Evolutionary conservation across 2,888 invertebrate species (phyloP), one percentile per base, ranked within the genome.

Genomic region (Drosophila recens): DNA sequence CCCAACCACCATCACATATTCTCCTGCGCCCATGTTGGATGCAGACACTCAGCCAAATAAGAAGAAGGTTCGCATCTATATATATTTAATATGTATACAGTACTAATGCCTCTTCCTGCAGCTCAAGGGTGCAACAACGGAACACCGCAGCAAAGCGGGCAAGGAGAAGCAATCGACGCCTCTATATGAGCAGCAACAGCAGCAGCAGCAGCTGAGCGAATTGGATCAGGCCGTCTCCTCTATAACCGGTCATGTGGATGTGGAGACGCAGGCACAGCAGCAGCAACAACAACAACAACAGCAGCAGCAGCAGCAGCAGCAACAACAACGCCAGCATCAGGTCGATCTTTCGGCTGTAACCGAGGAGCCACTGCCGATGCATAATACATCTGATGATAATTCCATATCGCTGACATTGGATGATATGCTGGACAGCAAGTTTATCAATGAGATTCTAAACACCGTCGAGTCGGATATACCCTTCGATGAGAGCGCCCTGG

Each of bases 381-480:
- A 89, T 17, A 91, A 88, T 20, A 76, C 87, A 46, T 90, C 90
- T 13, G 92, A 92, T 67, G 90, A 92, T 9, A 92, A 90, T 73
- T 91, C 91, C 20, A 91, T 92, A 73, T 88, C 86, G 4, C 71
- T 91, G 23, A 91, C 89, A 1, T 80, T 92, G 34, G 91, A 91
- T 34, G 92, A 92, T 46, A 89, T 90, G 82, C 82, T 92, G 23
- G 92, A 91, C 72, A 91, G 91, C 64, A 92, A 92, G 80, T 86
- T 92, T 34, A 90, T 92, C 23, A 92, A 91, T 38, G 92, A 92
- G 63, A 91, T 92, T 3, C 67, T 92, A 4, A 92, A 89, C 63
- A 90, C 90, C 0, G 80, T 87, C 3, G 90, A 90, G 56, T 71
- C 89, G 2, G 90, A 90, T 27, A 84, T 90, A 46, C 87, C 87